A percentile compares a stretch with the other conserved stretches of the same genome.
phyloP scores from a whole-genome alignment of 2,888 invertebrate species.

The Erebia aethiops region DNA sequence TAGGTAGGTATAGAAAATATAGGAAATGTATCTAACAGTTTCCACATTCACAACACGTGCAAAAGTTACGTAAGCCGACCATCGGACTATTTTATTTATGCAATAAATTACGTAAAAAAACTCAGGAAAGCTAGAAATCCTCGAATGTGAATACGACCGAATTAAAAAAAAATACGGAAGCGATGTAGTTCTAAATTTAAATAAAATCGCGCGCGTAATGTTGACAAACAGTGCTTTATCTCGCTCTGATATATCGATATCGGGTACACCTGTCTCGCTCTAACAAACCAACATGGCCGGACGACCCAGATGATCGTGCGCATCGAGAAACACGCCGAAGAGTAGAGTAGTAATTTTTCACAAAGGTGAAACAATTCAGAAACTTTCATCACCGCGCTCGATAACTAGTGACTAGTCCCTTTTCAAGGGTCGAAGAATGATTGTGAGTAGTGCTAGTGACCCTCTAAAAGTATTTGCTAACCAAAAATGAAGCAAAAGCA shows the following conservation, averaged over 20 bases:
- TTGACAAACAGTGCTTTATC: conserved; percentile 66
- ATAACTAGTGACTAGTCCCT: too few species aligned
- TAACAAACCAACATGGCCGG: conserved; percentile 36
- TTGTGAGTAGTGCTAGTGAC: too few species aligned
- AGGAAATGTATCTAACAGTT: not conserved
- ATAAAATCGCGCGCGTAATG: conserved; percentile 58
- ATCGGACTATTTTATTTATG: conserved; percentile 2
- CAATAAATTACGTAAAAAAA: conserved; percentile 26
- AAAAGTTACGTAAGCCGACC: conserved; percentile 10
- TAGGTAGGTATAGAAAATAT: too few species aligned
- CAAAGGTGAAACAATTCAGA: too few species aligned
- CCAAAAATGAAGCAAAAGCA: too few species aligned
- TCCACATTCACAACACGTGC: conserved; percentile 5
- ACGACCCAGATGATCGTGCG: conserved; percentile 38
- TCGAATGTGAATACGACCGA: conserved; percentile 40
- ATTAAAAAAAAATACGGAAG: conserved; percentile 45
- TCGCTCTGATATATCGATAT: conserved; percentile 41
- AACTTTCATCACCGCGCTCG: too few species aligned
- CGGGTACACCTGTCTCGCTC: conserved; percentile 41
- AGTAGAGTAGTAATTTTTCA: not conserved
- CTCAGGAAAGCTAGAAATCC: conserved; percentile 35
- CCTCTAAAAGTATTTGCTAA: too few species aligned
- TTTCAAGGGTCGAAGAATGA: too few species aligned
- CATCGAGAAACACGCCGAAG: not conserved
- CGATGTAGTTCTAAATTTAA: conserved; percentile 58